Percentiles rank a stretch among this genome's conserved stretches.
phyloP scores from a whole-genome alignment of 2,888 invertebrate genomes.

The Drosophila kanekoi region DNA sequence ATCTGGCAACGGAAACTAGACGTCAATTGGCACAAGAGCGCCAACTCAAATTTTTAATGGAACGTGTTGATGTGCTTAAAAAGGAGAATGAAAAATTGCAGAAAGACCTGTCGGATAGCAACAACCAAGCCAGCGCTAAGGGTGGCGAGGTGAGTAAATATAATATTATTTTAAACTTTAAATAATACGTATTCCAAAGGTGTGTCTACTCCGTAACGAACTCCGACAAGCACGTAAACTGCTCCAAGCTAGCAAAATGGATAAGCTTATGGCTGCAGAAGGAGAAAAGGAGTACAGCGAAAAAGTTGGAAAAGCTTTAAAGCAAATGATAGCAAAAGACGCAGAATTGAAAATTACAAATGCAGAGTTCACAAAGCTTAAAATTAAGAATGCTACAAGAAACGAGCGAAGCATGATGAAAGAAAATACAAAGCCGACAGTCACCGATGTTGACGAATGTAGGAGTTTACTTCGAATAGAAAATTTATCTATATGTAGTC shows the following conservation, averaged over 20 bases:
- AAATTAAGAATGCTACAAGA: slow-evolving; percentile 68
- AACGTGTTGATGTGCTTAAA: slow-evolving; percentile 79
- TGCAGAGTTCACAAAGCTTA: slow-evolving; percentile 75
- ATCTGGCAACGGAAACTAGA: slow-evolving; percentile 53
- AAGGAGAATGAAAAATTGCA: slow-evolving; percentile 78
- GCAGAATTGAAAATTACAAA: slow-evolving; percentile 75
- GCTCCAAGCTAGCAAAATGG: slow-evolving; percentile 78
- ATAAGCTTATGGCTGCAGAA: slow-evolving; percentile 75
- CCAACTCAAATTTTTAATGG: slow-evolving; percentile 82
- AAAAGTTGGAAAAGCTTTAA: slow-evolving; percentile 77
- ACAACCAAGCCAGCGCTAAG: slow-evolving; percentile 72
- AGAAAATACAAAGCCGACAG: slow-evolving; percentile 51
- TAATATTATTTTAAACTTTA: background rate
- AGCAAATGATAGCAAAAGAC: slow-evolving; percentile 77
- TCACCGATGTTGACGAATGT: slow-evolving; percentile 7
- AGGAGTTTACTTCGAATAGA: slow-evolving; percentile 60
- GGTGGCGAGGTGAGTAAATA: slow-evolving; percentile 75
- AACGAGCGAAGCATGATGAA: slow-evolving; percentile 51
- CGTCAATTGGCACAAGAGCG: slow-evolving; percentile 79
- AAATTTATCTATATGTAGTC: slow-evolving; percentile 48
- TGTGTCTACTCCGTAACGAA: slow-evolving; percentile 80
- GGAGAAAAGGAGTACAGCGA: slow-evolving; percentile 72
- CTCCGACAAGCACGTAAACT: slow-evolving; percentile 81
- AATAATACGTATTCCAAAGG: slow-evolving; percentile 42
- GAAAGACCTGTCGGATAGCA: slow-evolving; percentile 74